Evolutionary conservation across 2,888 invertebrate species (phyloP).

Genomic region (Portevinia maculata): DNA sequence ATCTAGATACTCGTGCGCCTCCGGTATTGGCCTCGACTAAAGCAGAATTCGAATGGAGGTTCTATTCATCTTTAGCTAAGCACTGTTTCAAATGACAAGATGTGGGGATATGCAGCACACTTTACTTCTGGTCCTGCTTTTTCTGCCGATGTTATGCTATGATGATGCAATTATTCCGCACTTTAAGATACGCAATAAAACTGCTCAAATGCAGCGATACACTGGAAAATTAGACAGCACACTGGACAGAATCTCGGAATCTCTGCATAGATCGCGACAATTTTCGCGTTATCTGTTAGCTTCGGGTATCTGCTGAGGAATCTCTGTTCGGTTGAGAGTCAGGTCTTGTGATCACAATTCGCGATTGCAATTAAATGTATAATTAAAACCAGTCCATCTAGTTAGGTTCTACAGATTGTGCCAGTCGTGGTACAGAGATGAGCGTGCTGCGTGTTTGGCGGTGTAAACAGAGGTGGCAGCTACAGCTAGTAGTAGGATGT

Average conservation of each 20-base stretch:
- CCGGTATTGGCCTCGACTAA: slow-evolving; percentile 1
- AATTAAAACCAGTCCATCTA: slow-evolving; percentile 70
- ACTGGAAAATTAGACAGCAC: slow-evolving; percentile 59
- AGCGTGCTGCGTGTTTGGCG: slow-evolving; percentile 42
- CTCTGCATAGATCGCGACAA: slow-evolving; percentile 64
- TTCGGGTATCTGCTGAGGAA: slow-evolving; percentile 35
- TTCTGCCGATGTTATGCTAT: slow-evolving; percentile 58
- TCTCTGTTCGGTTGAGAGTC: slow-evolving; percentile 37
- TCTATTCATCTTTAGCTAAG: slow-evolving; percentile 15
- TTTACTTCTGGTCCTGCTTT: too few species aligned
- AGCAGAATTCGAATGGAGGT: slow-evolving; percentile 38
- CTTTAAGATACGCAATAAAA: slow-evolving; percentile 65
- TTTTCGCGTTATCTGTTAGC: slow-evolving; percentile 54
- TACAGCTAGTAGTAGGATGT: slow-evolving; percentile 44
- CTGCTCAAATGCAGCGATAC: slow-evolving; percentile 56
- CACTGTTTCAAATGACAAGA: slow-evolving; percentile 37
- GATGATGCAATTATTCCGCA: slow-evolving; percentile 71
- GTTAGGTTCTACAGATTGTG: slow-evolving; percentile 37
- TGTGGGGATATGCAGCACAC: slow-evolving; percentile 18
- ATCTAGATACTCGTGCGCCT: slow-evolving; percentile 36
- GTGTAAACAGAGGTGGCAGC: slow-evolving; percentile 61
- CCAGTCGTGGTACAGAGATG: background rate
- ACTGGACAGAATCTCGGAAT: slow-evolving; percentile 37
- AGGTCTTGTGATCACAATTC: slow-evolving; percentile 60
- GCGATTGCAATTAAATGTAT: slow-evolving; percentile 68